phyloP scores from a whole-genome alignment of 2,888 invertebrate species.

The Salticus scenicus region DNA sequence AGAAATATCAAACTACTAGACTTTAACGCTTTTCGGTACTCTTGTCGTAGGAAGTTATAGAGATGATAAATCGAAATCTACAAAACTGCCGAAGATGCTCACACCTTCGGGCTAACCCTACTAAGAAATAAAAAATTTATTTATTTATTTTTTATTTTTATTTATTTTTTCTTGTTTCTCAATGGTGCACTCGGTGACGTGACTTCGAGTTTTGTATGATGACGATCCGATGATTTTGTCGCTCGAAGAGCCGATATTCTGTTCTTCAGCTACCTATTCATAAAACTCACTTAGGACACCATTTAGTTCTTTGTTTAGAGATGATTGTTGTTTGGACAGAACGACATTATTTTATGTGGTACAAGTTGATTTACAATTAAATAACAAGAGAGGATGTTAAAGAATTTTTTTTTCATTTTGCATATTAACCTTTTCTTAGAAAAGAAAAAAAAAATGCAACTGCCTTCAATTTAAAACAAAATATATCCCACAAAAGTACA shows the following conservation, averaged over 20 bases:
- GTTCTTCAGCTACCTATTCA: neutral
- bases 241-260: no score
- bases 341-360: neutral
- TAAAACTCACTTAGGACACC: constrained; percentile 11
- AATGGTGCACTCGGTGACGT: neutral
- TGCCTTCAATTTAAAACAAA: no score
- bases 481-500: no score
- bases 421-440: no score
- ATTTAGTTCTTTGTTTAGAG: neutral
- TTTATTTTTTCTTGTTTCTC: constrained; percentile 7
- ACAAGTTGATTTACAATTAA: no score
- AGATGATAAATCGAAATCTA: constrained; percentile 24
- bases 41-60: neutral
- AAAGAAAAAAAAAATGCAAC: no score
- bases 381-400: no score
- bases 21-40: neutral
- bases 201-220: no score
- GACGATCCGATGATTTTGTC: neutral
- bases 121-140: neutral
- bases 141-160: no score
- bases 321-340: neutral
- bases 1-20: neutral
- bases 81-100: constrained; percentile 40
- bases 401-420: no score
- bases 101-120: constrained; percentile 50